phyloP scores from a whole-genome alignment of 2,797 vertebrate species.

The Sparidentex hasta region DNA sequence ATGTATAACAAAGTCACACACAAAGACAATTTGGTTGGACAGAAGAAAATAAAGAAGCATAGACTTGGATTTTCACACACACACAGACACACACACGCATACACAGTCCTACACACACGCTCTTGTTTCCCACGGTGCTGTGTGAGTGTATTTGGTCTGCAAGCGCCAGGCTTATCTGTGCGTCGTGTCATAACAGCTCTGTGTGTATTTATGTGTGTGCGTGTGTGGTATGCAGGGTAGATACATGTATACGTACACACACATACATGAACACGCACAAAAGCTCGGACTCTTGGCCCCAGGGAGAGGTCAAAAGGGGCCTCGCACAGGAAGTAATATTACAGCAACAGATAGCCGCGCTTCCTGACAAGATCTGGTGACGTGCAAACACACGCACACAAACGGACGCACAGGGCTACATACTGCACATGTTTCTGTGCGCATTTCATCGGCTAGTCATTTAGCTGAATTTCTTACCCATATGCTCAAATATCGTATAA shows the following conservation, averaged over 20 bases:
- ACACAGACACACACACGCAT: constrained; percentile 13
- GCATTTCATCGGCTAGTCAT: background rate
- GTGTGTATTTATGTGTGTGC: constrained; percentile 40
- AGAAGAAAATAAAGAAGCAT: constrained; percentile 18
- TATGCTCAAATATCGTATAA: background rate
- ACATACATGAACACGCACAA: constrained; percentile 8
- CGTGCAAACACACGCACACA: background rate
- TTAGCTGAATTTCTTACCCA: background rate
- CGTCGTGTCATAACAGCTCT: constrained; percentile 67
- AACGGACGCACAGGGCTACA: background rate
- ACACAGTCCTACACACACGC: constrained; percentile 4
- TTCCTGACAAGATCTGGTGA: constrained; percentile 18
- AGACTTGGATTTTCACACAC: constrained; percentile 2
- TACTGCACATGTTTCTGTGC: background rate
- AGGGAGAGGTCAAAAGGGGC: constrained; percentile 50
- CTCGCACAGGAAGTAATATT: constrained; percentile 42
- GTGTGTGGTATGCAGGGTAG: constrained; percentile 2
- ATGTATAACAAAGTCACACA: constrained; percentile 1
- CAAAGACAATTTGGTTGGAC: constrained; percentile 9
- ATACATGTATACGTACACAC: constrained; percentile 8
- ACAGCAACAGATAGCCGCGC: constrained; percentile 32
- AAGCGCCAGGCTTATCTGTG: constrained; percentile 72
- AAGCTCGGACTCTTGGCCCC: constrained; percentile 6
- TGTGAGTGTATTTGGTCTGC: constrained; percentile 70
- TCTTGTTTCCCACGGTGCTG: constrained; percentile 63